These are phyloP conservation scores for Rhinogobius similis DNA, from an alignment of 2,113 vertebrate genomes.

Conservation along the genomic window DNA sequence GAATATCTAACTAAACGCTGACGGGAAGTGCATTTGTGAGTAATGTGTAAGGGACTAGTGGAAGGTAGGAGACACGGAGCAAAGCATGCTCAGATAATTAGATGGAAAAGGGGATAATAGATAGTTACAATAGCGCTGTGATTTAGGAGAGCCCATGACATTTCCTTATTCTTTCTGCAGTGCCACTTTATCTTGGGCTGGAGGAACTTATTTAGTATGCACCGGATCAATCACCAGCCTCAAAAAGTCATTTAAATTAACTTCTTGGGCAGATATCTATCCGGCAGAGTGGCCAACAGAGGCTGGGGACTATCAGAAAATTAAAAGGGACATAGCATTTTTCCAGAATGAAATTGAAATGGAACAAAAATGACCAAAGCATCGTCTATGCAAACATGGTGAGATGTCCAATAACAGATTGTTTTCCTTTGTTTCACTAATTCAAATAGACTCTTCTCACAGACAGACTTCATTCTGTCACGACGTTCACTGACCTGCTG, in stretches of 20 bases:
- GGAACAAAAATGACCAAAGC: conserved; percentile 47
- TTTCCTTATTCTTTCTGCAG: conserved; percentile 54
- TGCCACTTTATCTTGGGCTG: conserved; percentile 53
- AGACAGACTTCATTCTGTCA: conserved; percentile 10
- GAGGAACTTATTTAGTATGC: conserved; percentile 67
- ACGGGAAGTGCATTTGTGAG: conserved; percentile 27
- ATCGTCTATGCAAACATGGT: conserved; percentile 36
- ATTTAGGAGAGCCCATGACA: conserved; percentile 50
- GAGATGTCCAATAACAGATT: conserved; percentile 51
- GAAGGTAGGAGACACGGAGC: conserved; percentile 38
- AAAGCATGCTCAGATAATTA: conserved; percentile 44
- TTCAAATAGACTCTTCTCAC: conserved; percentile 27
- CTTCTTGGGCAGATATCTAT: conserved; percentile 67
- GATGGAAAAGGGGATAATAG: conserved; percentile 46
- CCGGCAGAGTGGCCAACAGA: conserved; percentile 56
- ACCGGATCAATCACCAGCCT: conserved; percentile 64
- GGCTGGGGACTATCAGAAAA: conserved; percentile 69
- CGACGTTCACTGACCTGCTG: conserved; percentile 7
- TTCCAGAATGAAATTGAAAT: conserved; percentile 53
- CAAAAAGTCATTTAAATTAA: conserved; percentile 74
- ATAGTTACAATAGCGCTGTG: conserved; percentile 38
- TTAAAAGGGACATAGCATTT: conserved; percentile 58
- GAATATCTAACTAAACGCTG: conserved; percentile 17
- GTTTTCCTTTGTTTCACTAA: conserved; percentile 29
- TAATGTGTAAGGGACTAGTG: conserved; percentile 32